Conservation (phyloP, 2,888 invertebrate genomes). For the Pollenia angustigena region DNA sequence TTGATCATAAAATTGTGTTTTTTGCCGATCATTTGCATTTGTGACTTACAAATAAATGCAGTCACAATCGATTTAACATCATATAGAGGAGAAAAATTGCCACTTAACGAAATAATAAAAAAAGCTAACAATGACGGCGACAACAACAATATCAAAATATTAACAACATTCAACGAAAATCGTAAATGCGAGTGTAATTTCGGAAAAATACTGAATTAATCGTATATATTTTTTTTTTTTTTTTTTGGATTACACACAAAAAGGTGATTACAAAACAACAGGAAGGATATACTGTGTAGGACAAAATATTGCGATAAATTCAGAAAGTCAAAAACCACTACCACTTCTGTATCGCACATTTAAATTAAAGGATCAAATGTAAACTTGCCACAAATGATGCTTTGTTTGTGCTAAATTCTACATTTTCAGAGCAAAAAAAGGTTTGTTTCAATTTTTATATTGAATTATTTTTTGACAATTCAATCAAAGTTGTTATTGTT, state of each 20-base stretch:
- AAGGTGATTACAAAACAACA: constrained; percentile 43
- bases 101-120: constrained; percentile 56
- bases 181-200: constrained; percentile 20
- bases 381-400: no score
- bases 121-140: constrained; percentile 41
- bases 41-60: constrained; percentile 60
- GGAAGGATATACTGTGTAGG: constrained; percentile 41
- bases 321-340: no score
- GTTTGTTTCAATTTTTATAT: no score
- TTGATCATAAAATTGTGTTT: constrained; percentile 53
- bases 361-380: no score
- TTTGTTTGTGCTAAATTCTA: no score
- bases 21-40: constrained; percentile 71
- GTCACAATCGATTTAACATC: constrained; percentile 70
- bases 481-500: no score
- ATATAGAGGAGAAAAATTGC: constrained; percentile 61
- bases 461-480: no score
- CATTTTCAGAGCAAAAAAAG: no score
- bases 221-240: constrained; percentile 39
- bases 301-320: not conserved
- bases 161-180: constrained; percentile 38
- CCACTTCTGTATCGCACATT: no score
- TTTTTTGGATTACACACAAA: constrained; percentile 16
- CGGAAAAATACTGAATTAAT: constrained; percentile 41
- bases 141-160: constrained; percentile 48